phyloP scores from a whole-genome alignment of 30 jellyfish, hydroid and myxozoan species.

The Cassiopea andromeda region DNA sequence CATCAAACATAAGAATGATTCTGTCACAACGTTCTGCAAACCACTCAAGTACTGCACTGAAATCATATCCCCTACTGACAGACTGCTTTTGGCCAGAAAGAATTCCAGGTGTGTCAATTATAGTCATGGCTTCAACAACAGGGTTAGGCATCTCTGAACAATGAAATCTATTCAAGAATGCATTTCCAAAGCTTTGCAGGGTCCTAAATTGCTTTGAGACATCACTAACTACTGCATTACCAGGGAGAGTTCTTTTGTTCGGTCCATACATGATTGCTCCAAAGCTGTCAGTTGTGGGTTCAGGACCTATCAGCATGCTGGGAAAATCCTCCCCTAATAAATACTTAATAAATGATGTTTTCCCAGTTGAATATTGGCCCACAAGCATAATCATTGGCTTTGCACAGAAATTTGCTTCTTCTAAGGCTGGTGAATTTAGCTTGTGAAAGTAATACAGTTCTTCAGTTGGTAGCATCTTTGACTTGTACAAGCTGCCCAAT shows the following conservation, averaged over 20 bases:
- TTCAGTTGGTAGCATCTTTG: constrained; percentile 86
- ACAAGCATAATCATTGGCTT: constrained; percentile 98
- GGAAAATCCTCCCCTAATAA: constrained; percentile 96
- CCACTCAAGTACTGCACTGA: constrained; percentile 96
- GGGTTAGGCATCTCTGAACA: constrained; percentile 92
- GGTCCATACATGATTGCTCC: constrained; percentile 91
- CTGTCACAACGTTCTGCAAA: constrained; percentile 98
- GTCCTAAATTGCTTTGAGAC: constrained; percentile 83
- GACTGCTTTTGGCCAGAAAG: constrained; percentile 98
- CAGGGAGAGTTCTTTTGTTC: constrained; percentile 90
- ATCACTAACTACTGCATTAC: constrained; percentile 95
- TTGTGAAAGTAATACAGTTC: constrained; percentile 85
- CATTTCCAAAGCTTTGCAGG: constrained; percentile 94
- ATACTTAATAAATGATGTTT: constrained; percentile 94
- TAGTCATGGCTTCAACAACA: constrained; percentile 87
- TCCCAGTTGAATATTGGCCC: constrained; percentile 99
- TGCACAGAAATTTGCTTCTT: constrained; percentile 84
- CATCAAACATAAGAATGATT: constrained; percentile 95
- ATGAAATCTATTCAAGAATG: constrained; percentile 92
- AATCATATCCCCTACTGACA: constrained; percentile 92
- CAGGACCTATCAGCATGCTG: constrained; percentile 99
- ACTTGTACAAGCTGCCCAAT: constrained; percentile 75
- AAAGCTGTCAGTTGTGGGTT: constrained; percentile 98
- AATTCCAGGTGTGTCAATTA: constrained; percentile 99
- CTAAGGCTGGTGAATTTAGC: constrained; percentile 88